Conservation (phyloP, 2,888 invertebrate genomes). For the Scaptomyza flava region DNA sequence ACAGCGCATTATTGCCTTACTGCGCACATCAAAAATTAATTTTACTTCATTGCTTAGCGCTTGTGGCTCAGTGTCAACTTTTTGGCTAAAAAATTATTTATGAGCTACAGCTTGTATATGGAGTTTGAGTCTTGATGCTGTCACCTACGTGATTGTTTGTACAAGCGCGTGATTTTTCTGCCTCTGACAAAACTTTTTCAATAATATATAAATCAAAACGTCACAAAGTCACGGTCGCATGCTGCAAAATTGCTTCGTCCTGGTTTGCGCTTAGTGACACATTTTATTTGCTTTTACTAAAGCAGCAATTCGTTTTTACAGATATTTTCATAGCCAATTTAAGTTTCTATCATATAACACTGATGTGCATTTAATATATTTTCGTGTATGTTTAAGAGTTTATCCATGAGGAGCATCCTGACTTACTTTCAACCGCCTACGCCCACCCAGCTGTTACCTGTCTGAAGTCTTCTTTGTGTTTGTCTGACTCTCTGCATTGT, state of each 20-base stretch:
- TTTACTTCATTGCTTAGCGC: constrained; percentile 54
- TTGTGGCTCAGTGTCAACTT: constrained; percentile 46
- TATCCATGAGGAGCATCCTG: constrained; percentile 18
- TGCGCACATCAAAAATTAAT: constrained; percentile 77
- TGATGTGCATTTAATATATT: constrained; percentile 75
- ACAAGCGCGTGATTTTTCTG: constrained; percentile 61
- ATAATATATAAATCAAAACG: constrained; percentile 84
- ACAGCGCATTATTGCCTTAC: constrained; percentile 29
- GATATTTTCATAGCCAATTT: constrained; percentile 66
- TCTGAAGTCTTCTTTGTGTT: constrained; percentile 46
- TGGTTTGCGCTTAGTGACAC: constrained; percentile 13
- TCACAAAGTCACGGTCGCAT: constrained; percentile 77
- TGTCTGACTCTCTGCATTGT: constrained; percentile 21
- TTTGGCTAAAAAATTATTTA: constrained; percentile 75
- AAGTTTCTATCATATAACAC: constrained; percentile 62
- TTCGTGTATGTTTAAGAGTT: constrained; percentile 24
- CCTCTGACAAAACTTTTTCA: constrained; percentile 73
- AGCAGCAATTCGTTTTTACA: constrained; percentile 42
- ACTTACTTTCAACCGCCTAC: constrained; percentile 29
- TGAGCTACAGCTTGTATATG: constrained; percentile 52
- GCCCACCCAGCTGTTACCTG: constrained; percentile 72
- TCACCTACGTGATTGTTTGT: constrained; percentile 72
- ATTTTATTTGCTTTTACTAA: constrained; percentile 50
- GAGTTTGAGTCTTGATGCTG: constrained; percentile 37
- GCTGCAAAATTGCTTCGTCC: constrained; percentile 29